These are phyloP conservation scores for Danio kyathit DNA, from an alignment of 2,797 vertebrate genomes.

Conservation along the genomic window DNA sequence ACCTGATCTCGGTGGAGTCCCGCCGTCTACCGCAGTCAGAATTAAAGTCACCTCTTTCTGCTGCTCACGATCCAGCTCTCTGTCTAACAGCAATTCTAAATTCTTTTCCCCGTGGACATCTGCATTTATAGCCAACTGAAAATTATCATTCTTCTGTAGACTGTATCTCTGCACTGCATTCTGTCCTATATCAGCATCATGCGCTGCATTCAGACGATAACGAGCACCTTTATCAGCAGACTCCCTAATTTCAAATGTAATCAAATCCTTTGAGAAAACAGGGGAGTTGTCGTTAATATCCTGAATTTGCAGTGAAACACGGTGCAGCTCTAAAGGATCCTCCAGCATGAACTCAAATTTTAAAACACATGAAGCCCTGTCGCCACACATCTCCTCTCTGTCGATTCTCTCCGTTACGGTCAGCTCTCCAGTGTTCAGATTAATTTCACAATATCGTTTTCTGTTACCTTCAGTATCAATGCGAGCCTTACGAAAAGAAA, in stretches of 20 bases:
- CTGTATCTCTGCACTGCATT: too few species aligned
- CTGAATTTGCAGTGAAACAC: constrained; percentile 70
- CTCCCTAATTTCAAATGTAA: too few species aligned
- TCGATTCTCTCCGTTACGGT: constrained; percentile 74
- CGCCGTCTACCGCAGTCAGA: too few species aligned
- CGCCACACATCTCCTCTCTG: constrained; percentile 74
- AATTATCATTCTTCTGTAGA: too few species aligned
- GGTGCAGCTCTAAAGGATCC: constrained; percentile 75
- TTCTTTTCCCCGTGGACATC: constrained; percentile 32
- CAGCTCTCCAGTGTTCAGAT: constrained; percentile 58
- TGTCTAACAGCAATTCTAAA: background rate
- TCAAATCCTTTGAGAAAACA: constrained; percentile 59
- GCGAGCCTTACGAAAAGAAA: background rate
- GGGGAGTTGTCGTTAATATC: constrained; percentile 81
- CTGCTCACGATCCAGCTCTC: too few species aligned
- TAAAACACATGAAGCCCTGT: constrained; percentile 70
- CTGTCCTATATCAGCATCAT: too few species aligned
- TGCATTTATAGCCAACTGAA: constrained; percentile 25
- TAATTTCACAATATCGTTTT: background rate
- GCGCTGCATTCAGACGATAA: constrained; percentile 50
- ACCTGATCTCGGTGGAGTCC: too few species aligned
- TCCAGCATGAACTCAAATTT: constrained; percentile 79
- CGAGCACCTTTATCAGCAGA: too few species aligned
- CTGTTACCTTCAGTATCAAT: background rate
- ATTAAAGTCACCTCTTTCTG: too few species aligned